Evolutionary conservation across 2,888 invertebrate genomes (phyloP), one percentile per base, ranked within the genome.

Genomic region (Congeria kusceri): DNA sequence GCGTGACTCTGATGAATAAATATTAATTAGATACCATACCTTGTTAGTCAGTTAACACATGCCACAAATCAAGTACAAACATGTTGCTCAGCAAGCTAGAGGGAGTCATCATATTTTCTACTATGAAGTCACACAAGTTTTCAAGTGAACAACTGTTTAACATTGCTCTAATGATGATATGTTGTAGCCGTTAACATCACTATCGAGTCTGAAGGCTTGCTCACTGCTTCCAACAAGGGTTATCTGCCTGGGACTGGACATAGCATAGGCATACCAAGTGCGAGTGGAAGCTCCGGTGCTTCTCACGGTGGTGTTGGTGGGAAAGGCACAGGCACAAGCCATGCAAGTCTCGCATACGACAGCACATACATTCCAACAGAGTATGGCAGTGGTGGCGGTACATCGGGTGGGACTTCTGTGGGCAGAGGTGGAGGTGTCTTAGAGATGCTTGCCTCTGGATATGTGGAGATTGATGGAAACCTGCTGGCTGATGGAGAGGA

Each of bases 291-390:
- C n/a, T 84, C 86, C 13, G 90, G 90, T 18, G 90, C 79, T 1
- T 87, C 88, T 0, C 88, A 90, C 59, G 89, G 89, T 53, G 90
- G 90, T 47, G 68, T 88, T 1, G 90, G 89, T 23, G 89, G 89
- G 1, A 65, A 56, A 27, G 89, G 89, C 9, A 73, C 77, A 25
- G 62, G 67, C 20, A 61, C 57, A 29, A 73, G 67, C 3, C 46
- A 72, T 44, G 75, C 89, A 3, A 32, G 62, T 18, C 46, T 59
- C 4, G 85, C 88, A 9, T 85, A 88, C 70, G 87, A 81, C 29
- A 81, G 83, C 49, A 46, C 85, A 9, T 67, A 77, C n/a, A 56
- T 23, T 1, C 87, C 89, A 11, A 46, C 39, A 15, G 79, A 81
- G 11, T 87, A 85, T 58, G 89, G 89, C 7, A 87, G 89, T 67